Evolutionary conservation across 1,140 invertebrate genomes (phyloP).

Genomic region (Papilio helenus): DNA sequence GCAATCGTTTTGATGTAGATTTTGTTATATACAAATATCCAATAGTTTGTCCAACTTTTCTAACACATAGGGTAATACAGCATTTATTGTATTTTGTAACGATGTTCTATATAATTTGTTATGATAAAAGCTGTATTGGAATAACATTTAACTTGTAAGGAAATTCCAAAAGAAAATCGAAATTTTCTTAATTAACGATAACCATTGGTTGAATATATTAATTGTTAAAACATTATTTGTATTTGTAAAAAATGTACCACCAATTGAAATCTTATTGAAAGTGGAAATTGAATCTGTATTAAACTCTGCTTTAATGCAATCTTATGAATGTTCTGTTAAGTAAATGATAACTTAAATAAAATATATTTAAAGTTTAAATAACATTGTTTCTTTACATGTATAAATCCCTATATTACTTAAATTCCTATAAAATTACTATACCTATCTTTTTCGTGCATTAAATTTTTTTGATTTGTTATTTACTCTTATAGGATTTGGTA

Average conservation of each 20-base stretch:
- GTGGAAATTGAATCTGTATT: neutral
- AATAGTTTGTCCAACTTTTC: neutral
- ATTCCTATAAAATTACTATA: no score
- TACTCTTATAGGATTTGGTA: neutral
- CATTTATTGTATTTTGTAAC: neutral
- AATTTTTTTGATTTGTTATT: no score
- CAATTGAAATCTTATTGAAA: neutral
- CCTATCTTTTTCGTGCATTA: neutral
- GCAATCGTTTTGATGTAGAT: neutral
- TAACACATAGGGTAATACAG: neutral
- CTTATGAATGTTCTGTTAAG: slow-evolving; percentile 11
- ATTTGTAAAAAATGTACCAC: no score
- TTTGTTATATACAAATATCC: neutral
- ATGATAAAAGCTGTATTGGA: neutral
- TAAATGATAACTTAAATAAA: slow-evolving; percentile 13
- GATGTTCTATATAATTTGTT: neutral
- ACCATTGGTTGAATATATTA: no score
- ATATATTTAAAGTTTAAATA: neutral
- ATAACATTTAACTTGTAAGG: neutral
- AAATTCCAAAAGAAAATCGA: neutral
- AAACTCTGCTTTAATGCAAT: neutral
- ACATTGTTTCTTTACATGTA: neutral
- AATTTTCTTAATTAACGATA: neutral
- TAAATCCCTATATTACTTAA: neutral
- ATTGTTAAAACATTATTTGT: neutral